Base-by-base conservation (phyloP, 1,140 invertebrate species). In the Leucophenga varia region DNA sequence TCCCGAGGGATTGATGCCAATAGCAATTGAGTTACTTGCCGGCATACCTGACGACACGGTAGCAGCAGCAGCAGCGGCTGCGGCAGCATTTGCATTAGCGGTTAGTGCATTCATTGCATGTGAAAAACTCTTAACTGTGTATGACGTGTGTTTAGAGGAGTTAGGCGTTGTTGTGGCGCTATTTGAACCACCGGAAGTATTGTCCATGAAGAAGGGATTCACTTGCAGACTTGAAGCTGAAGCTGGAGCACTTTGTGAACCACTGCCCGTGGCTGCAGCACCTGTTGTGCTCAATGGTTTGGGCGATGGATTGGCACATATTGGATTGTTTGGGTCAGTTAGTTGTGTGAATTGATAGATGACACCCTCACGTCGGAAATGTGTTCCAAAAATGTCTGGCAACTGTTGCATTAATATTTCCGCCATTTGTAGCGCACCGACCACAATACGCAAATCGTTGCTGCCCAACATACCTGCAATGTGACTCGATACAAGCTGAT, bases 381-480 rank as follows among this genome's bases (percentile, higher is more conserved):
- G 95, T 31, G 93, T 86, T 34, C 87, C 88, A 81, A 98, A 98
- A 20, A 96, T 86, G 57, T 97, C 89, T 3, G 95, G 93, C 49
- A 98, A 76, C 64, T 96, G 94, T 72, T 93, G 88, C 92, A 98
- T 97, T 13, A 98, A 76, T 55, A 98, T 93, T 74, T 95, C 91
- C 13, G 93, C 91, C 84, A 98, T 91, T 79, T 98, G 95, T 31
- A 98, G 77, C n/a, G 94, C 94, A 43, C 93, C 93, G 37, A 98
- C 95, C 17, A 97, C 93, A 60, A 98, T 97, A 64, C 93, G 86
- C 35, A 97, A 79, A 80, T 98, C 95, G 61, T 88, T 89, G 1
- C 95, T 97, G 0, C 94, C 94, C 82, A 98, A 84, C 95, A 98
- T 98, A 31, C 93, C 93, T 25, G 95, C 95, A 64, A 98, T 93